phyloP scores from a whole-genome alignment of 1,140 invertebrate genomes.

The Caenorhabditis inopinata region DNA sequence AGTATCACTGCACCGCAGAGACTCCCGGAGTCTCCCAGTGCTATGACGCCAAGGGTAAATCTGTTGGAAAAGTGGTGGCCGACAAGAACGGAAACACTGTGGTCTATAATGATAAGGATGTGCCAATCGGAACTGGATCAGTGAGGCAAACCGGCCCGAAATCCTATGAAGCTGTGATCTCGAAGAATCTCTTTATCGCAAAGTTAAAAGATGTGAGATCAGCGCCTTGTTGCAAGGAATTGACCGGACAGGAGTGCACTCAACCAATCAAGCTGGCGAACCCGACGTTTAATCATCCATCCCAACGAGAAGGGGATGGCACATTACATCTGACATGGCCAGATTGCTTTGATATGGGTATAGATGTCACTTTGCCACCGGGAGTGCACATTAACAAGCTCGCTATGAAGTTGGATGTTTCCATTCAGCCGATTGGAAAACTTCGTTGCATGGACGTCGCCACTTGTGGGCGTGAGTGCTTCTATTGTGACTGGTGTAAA shows the following conservation, averaged over 20 bases:
- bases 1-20: slow-evolving; percentile 65
- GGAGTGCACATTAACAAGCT: slow-evolving; percentile 64
- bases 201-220: slow-evolving; percentile 62
- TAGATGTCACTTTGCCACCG: slow-evolving; percentile 64
- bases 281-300: slow-evolving; percentile 59
- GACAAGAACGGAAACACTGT: slow-evolving; percentile 66
- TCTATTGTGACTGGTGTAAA: slow-evolving; percentile 66
- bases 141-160: slow-evolving; percentile 56
- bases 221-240: slow-evolving; percentile 58
- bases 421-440: slow-evolving; percentile 66
- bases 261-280: slow-evolving; percentile 58
- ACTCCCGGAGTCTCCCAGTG: slow-evolving; percentile 65
- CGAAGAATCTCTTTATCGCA: slow-evolving; percentile 65
- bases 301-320: slow-evolving; percentile 59
- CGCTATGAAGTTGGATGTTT: slow-evolving; percentile 64
- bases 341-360: slow-evolving; percentile 66
- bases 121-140: slow-evolving; percentile 62
- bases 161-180: slow-evolving; percentile 64
- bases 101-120: slow-evolving; percentile 66
- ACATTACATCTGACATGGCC: slow-evolving; percentile 60
- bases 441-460: slow-evolving; percentile 65
- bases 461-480: slow-evolving; percentile 64
- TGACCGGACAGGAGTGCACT: slow-evolving; percentile 61
- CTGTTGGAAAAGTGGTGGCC: slow-evolving; percentile 64
- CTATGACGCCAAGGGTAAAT: slow-evolving; percentile 63